phyloP scores from a whole-genome alignment of 2,113 vertebrate genomes.

The Asarcornis scutulata region DNA sequence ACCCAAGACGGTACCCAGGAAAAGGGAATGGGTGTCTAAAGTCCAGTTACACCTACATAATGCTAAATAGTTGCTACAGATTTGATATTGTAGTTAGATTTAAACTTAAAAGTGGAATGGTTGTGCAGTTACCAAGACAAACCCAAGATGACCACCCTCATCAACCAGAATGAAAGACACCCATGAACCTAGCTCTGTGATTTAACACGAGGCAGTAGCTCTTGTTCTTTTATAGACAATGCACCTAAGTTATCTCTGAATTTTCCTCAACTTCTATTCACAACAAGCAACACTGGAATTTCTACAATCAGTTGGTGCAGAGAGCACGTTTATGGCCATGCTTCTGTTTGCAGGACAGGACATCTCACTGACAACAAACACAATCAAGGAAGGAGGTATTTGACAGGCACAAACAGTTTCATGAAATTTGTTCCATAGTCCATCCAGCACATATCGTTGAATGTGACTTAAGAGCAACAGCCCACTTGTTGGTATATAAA shows the following conservation, averaged over 20 bases:
- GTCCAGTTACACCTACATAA: neutral
- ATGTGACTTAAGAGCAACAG: neutral
- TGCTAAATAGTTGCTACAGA: neutral
- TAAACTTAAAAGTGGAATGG: neutral
- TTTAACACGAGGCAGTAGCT: neutral
- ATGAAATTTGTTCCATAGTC: neutral
- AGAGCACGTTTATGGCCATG: neutral
- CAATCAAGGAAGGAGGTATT: neutral
- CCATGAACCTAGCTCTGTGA: neutral
- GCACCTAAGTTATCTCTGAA: neutral
- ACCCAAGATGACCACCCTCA: neutral
- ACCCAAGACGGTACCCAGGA: neutral
- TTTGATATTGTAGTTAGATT: neutral
- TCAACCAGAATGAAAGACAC: neutral
- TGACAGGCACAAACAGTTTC: neutral
- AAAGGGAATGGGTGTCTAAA: neutral
- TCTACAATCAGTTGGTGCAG: neutral
- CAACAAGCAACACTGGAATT: neutral
- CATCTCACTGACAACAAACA: constrained; percentile 21
- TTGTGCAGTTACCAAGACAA: neutral
- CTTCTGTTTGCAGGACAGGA: constrained; percentile 7
- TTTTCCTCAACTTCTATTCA: neutral
- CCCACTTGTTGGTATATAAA: neutral
- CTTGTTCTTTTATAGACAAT: neutral
- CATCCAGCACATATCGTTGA: neutral